phyloP scores from a whole-genome alignment of 2,888 invertebrate species.

The Cantharis lateralis region DNA sequence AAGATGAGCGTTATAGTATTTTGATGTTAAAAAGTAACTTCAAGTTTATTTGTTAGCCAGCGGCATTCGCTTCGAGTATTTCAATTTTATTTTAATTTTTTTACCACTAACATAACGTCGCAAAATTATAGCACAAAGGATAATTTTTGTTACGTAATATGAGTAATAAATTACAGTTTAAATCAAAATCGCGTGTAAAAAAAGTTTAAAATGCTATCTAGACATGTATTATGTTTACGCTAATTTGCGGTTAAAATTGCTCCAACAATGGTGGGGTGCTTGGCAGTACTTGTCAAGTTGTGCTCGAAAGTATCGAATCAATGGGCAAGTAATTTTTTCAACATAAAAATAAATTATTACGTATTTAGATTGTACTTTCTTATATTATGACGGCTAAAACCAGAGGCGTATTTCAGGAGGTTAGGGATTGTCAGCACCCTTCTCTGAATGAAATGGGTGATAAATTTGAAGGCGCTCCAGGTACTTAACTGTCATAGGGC shows the following conservation, averaged over 20 bases:
- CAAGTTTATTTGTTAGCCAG: neutral
- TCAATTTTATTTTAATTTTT: neutral
- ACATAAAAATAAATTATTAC: neutral
- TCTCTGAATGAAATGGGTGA: neutral
- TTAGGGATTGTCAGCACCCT: neutral
- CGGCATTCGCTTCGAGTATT: neutral
- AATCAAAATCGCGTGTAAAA: neutral
- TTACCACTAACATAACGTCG: neutral
- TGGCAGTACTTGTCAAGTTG: neutral
- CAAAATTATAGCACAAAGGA: neutral
- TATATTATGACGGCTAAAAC: neutral
- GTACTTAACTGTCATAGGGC: neutral
- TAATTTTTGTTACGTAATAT: neutral
- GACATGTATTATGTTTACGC: neutral
- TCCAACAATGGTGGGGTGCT: neutral
- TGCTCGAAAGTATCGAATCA: neutral
- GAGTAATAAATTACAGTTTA: neutral
- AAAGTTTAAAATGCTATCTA: neutral
- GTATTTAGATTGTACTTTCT: neutral
- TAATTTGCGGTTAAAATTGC: neutral
- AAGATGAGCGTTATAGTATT: neutral
- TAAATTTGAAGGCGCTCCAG: neutral
- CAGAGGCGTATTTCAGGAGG: neutral
- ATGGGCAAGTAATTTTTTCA: neutral
- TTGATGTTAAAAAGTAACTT: neutral